Conservation (phyloP, 2,113 vertebrate species). For the Rousettus leschenaultii region DNA sequence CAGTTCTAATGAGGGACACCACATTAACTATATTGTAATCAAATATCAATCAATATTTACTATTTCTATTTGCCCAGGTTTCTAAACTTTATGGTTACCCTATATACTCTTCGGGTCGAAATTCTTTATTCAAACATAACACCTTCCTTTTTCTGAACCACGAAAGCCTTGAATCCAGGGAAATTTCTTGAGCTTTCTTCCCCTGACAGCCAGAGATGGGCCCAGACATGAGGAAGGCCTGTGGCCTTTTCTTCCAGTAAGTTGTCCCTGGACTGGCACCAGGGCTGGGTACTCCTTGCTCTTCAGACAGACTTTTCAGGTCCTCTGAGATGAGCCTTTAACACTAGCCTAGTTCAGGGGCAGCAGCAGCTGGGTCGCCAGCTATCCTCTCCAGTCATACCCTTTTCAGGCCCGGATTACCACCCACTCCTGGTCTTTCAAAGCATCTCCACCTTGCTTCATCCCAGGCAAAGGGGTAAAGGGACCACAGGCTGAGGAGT, state of each 20-base stretch:
- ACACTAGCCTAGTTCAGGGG: not conserved
- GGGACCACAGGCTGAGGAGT: not conserved
- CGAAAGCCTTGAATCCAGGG: not conserved
- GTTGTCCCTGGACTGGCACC: no score
- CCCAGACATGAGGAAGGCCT: not conserved
- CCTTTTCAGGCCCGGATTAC: not conserved
- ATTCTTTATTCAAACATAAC: not conserved
- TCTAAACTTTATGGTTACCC: not conserved
- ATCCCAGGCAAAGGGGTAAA: not conserved
- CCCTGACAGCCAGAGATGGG: not conserved
- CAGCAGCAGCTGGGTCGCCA: not conserved
- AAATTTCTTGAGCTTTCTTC: not conserved
- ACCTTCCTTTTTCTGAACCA: not conserved
- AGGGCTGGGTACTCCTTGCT: not conserved
- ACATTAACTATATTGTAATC: not conserved
- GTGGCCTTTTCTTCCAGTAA: not conserved
- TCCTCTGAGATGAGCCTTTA: not conserved
- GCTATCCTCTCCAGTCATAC: not conserved
- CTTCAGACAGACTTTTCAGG: not conserved
- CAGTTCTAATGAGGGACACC: not conserved
- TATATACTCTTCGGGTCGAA: not conserved
- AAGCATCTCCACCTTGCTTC: not conserved
- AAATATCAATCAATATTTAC: no score
- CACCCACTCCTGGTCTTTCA: not conserved
- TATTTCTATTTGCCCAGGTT: not conserved